Evolutionary conservation across 2,888 invertebrate species (phyloP), one percentile per base, ranked within the genome.

Genomic region (Pristionchus exspectatus): DNA sequence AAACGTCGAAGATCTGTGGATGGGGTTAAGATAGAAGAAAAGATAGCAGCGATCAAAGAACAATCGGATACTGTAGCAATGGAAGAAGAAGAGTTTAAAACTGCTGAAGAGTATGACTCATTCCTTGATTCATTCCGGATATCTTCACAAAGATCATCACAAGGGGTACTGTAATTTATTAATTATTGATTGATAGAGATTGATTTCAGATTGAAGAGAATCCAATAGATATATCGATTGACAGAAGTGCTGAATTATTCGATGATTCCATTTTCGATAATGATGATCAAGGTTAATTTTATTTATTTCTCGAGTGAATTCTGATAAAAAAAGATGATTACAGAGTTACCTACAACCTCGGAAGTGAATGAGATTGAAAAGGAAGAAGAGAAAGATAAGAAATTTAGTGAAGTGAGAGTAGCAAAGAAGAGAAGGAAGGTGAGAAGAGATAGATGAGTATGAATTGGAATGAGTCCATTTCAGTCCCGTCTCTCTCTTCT

Each of bases 351-450:
- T 14, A 33, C 74, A 30, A 74, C 33, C 38, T 74, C 74, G 4
- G 30, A 14, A 83, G 14, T 54, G 84, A 84, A 56, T 56, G 30
- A 84, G 50, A 18, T n/a, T 44, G 24, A 81, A 24, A n/a, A 59
- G 56, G 30, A 59, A 4, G 86, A 63, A 38, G 38, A 38, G 84
- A 84, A 84, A 18, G 56, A 84, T 7, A 44, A 38, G 77, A 44
- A 84, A 30, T n/a, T 18, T 3, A 77, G 77, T 56, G 54, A 50
- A 54, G 38, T 66, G 21, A 54, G 50, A 54, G 44, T 59, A 14
- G 59, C 59, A 2, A 86, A 16, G 27, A 86, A 86, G 38, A 86
- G 86, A 44, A 86, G 86, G 27, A 63, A 86, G 66, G 86, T 86
- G 4, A 66, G 33, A 21, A 18, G 16, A 27, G 38, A 21, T 12